phyloP scores from a whole-genome alignment of 2,113 vertebrate species.

The Sylvilagus bachmani region DNA sequence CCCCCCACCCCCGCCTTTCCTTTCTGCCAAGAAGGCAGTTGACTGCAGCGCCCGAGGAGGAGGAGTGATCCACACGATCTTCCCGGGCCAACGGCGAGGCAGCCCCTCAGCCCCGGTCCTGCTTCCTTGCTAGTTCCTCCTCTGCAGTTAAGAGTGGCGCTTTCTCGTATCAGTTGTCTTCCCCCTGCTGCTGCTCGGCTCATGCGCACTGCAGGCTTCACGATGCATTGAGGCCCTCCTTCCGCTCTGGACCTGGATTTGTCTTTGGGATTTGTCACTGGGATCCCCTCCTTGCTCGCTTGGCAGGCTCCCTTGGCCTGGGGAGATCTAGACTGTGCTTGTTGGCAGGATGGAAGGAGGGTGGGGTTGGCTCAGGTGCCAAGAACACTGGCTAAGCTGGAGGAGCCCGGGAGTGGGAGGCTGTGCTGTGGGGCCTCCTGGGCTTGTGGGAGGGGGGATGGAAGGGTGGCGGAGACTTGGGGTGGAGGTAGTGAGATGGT shows the following conservation, averaged over 20 bases:
- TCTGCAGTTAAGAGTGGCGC: neutral
- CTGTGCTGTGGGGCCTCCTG: neutral
- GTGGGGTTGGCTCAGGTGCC: neutral
- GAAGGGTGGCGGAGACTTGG: neutral
- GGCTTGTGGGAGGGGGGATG: neutral
- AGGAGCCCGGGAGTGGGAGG: neutral
- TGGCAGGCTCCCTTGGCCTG: conserved; percentile 20
- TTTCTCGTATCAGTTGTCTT: neutral
- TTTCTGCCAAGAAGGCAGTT: conserved; percentile 45
- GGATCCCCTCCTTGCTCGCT: neutral
- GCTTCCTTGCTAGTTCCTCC: neutral
- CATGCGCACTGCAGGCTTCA: neutral
- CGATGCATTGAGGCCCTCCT: neutral
- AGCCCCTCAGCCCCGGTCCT: neutral
- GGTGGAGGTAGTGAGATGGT: neutral
- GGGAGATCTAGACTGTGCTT: conserved; percentile 38
- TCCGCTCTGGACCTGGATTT: neutral
- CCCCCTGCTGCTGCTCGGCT: neutral
- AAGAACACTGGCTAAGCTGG: conserved; percentile 23
- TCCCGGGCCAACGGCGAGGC: neutral
- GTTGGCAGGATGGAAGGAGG: conserved; percentile 51
- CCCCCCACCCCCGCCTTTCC: neutral
- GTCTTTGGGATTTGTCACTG: neutral
- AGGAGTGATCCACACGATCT: neutral
- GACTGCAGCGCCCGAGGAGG: neutral